Evolutionary conservation across 2,113 vertebrate genomes (phyloP).

Genomic region (Corydoras maculifer): DNA sequence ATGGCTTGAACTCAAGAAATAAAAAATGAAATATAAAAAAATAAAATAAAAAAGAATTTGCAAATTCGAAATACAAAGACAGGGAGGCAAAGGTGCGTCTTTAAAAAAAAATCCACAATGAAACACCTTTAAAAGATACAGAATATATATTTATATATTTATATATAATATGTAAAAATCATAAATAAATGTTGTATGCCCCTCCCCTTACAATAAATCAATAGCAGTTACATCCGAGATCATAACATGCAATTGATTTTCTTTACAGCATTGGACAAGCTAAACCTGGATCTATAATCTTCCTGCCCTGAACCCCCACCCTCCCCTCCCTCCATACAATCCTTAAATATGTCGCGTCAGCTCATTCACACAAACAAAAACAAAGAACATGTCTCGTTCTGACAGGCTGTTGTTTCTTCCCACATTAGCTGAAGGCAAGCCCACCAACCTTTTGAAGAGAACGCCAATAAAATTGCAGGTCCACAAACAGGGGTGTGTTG

Average conservation of each 20-base stretch:
- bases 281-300: slow-evolving; percentile 36
- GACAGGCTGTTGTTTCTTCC: slow-evolving; percentile 37
- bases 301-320: slow-evolving; percentile 4
- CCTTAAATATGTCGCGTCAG: slow-evolving; percentile 62
- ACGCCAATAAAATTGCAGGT: too few species aligned
- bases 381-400: neutral
- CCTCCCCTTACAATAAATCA: slow-evolving; percentile 46
- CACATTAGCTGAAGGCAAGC: neutral
- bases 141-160: slow-evolving; percentile 41
- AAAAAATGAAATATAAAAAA: slow-evolving; percentile 48
- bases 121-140: slow-evolving; percentile 43
- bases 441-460: too few species aligned
- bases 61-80: too few species aligned
- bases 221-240: slow-evolving; percentile 66
- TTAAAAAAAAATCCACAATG: slow-evolving; percentile 46
- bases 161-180: slow-evolving; percentile 61
- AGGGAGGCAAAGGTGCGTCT: slow-evolving; percentile 52
- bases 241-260: slow-evolving; percentile 66
- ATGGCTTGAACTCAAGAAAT: slow-evolving; percentile 41
- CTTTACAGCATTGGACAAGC: slow-evolving; percentile 61
- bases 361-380: slow-evolving; percentile 50
- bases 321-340: slow-evolving; percentile 56
- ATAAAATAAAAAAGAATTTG: slow-evolving; percentile 35
- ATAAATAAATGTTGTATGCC: slow-evolving; percentile 65
- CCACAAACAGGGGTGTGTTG: too few species aligned